Evolutionary conservation across 1,140 invertebrate genomes (phyloP).

Genomic region (Drosophila burlai): DNA sequence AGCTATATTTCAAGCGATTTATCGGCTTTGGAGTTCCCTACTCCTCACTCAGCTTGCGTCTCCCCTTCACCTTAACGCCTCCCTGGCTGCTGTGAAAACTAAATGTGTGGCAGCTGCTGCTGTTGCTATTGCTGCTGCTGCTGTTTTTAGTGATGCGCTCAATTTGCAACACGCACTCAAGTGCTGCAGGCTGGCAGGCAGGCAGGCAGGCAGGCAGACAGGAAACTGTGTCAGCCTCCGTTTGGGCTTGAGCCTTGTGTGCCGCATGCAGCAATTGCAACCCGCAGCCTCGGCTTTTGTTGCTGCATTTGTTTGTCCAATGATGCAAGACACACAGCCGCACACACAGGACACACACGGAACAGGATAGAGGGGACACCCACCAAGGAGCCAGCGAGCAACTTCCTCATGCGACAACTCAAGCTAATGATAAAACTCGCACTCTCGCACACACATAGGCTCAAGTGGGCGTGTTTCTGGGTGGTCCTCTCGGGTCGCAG

Average conservation of each 20-base stretch:
- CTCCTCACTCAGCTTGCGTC: neutral
- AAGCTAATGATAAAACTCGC: slow-evolving; percentile 66
- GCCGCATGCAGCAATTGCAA: slow-evolving; percentile 29
- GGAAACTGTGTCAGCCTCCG: slow-evolving; percentile 70
- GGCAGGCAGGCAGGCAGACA: slow-evolving; percentile 23
- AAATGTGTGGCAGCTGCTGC: slow-evolving; percentile 22
- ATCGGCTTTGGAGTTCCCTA: neutral
- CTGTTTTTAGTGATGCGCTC: slow-evolving; percentile 72
- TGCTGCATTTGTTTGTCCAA: slow-evolving; percentile 70
- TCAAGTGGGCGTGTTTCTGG: slow-evolving; percentile 41
- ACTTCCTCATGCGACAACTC: slow-evolving; percentile 62
- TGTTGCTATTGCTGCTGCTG: slow-evolving; percentile 26
- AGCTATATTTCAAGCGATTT: neutral
- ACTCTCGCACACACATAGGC: slow-evolving; percentile 14
- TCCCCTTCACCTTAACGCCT: slow-evolving; percentile 11
- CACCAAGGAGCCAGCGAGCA: slow-evolving; percentile 13
- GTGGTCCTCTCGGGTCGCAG: slow-evolving; percentile 30
- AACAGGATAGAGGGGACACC: slow-evolving; percentile 21
- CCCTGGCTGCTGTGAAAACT: slow-evolving; percentile 28
- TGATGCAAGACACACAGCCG: slow-evolving; percentile 31
- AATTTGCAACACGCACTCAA: slow-evolving; percentile 73
- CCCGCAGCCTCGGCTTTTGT: slow-evolving; percentile 48
- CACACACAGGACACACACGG: neutral
- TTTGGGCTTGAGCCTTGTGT: slow-evolving; percentile 14
- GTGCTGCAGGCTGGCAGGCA: slow-evolving; percentile 38